Evolutionary conservation across 1,140 invertebrate species (phyloP), one percentile per base, ranked within the genome.

Genomic region (Varroa destructor): DNA sequence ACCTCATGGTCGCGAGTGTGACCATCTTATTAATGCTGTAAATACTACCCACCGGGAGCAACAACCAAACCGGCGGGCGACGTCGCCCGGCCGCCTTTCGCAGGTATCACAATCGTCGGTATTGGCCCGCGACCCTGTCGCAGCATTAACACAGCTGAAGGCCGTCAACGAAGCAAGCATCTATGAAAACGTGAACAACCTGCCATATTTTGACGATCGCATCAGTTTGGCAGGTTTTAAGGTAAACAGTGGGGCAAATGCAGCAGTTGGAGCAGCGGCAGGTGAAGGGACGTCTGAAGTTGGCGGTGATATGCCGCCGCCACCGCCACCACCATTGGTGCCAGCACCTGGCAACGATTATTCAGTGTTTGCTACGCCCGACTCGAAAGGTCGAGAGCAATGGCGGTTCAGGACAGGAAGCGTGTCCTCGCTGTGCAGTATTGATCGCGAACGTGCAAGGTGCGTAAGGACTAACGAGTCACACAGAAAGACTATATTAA

Each of bases 151-250:
- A 46, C 61, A 67, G 46, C 61, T 67, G 61, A 67, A 67, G 37
- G 61, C 61, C 40, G 61, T 46, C 10, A 67, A 67, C 37, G 61
- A 67, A 40, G 61, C 61, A 12, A 67, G 61, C 46, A 46, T 67
- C 61, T 67, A 67, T 37, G 61, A 67, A 8, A 67, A 67, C 61
- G 61, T 67, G 14, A n/a, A 67, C 61, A 67, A 67, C 61, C 46
- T 67, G 61, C 61, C 61, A 3, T 67, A 67, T 46, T 67, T 67
- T 37, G 61, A 67, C 61, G 61, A 67, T 40, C 61, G 61, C 12
- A 37, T 37, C 14, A 67, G 61, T 40, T 46, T 67, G 12, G 61
- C 61, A 40, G 40, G 61, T 67, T 67, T 67, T 37, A 67, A 67
- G 40, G 40, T 67, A 5, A 46, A 67, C 61, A 67, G 40, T 37